Evolutionary conservation across 23 tunicate genomes (phyloP).

Genomic region (Corella eumyota): DNA sequence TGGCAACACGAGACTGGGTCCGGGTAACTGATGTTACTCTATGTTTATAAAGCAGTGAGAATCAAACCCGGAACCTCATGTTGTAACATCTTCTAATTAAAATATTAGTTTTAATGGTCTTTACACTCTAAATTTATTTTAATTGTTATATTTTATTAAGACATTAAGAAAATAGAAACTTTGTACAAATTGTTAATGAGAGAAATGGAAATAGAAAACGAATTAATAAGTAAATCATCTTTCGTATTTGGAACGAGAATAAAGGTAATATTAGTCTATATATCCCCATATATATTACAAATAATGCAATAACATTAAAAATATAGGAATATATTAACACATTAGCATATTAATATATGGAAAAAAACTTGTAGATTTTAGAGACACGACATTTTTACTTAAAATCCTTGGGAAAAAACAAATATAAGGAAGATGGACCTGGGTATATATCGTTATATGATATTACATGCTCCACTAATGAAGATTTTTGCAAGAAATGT

Average conservation of each 20-base stretch:
- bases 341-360: not conserved
- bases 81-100: no score
- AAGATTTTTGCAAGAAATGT: slow-evolving; percentile 49
- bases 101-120: no score
- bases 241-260: slow-evolving; percentile 34
- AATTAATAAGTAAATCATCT: slow-evolving; percentile 25
- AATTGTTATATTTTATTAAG: slow-evolving; percentile 15
- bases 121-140: no score
- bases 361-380: no score
- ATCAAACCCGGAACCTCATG: no score
- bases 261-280: slow-evolving; percentile 14
- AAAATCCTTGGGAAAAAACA: slow-evolving; percentile 32
- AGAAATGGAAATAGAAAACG: slow-evolving; percentile 42
- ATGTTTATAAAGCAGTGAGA: no score
- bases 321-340: not conserved
- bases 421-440: slow-evolving; percentile 34
- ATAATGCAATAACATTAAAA: no score
- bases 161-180: slow-evolving; percentile 15
- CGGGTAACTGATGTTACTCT: no score
- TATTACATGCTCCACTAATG: slow-evolving; percentile 18
- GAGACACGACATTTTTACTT: no score
- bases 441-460: slow-evolving; percentile 46
- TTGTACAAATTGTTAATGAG: slow-evolving; percentile 30
- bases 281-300: not conserved
- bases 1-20: no score